Conservation (phyloP, 2,888 invertebrate species). For the Mesorhabditis belari region DNA sequence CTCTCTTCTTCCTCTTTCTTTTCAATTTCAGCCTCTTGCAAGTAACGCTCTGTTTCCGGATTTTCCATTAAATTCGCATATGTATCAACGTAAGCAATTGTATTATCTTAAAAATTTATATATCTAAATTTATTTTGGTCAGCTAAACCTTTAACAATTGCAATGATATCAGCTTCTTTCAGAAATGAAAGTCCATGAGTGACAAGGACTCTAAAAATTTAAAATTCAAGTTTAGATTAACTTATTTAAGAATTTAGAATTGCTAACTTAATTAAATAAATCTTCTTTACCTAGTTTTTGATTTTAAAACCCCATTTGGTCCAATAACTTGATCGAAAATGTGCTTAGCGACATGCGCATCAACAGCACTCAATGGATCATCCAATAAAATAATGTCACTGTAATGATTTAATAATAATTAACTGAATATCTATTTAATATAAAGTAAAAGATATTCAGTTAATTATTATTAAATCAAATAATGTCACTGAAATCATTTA, state of each 20-base stretch:
- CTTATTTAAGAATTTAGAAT: not conserved
- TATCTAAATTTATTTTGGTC: not conserved
- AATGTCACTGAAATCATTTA: no score
- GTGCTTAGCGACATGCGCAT: conserved; percentile 92
- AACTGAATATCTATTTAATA: not conserved
- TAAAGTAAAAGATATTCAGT: no score
- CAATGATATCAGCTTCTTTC: conserved; percentile 79
- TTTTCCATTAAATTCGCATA: conserved; percentile 21
- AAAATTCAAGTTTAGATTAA: not conserved
- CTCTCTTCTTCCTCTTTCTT: conserved; percentile 10
- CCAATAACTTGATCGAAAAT: conserved; percentile 55
- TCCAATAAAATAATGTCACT: conserved; percentile 84
- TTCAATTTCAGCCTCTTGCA: conserved; percentile 22
- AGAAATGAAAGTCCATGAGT: conserved; percentile 91
- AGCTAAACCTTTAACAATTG: conserved; percentile 68
- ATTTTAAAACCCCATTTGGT: conserved; percentile 42
- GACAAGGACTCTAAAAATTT: conserved; percentile 68
- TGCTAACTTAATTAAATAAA: not conserved
- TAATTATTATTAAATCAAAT: no score
- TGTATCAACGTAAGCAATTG: conserved; percentile 32
- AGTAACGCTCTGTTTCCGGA: conserved; percentile 18
- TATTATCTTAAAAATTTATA: conserved; percentile 12
- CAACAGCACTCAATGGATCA: conserved; percentile 89
- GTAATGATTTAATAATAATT: not conserved
- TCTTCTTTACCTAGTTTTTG: conserved; percentile 61